Conservation (phyloP, 1,140 invertebrate genomes). For the Drosophila obscura region DNA sequence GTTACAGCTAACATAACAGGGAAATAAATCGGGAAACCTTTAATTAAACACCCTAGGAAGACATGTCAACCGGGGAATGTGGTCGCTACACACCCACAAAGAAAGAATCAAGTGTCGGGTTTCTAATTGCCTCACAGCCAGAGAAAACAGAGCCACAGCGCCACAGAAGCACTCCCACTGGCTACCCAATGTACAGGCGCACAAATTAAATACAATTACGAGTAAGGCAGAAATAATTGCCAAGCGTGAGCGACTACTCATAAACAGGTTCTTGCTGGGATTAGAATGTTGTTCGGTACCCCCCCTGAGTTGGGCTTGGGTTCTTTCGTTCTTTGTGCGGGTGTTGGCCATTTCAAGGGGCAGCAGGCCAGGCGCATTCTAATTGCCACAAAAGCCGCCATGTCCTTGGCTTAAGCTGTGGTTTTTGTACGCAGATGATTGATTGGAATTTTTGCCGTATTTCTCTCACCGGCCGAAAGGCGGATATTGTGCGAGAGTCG, state of each 20-base stretch:
- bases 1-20: constrained; percentile 9
- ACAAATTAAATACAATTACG: constrained; percentile 55
- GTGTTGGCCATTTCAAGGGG: constrained; percentile 27
- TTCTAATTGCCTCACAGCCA: constrained; percentile 29
- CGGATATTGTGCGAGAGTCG: constrained; percentile 40
- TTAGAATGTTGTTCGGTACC: constrained; percentile 46
- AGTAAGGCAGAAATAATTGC: constrained; percentile 59
- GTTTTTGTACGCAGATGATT: constrained; percentile 39
- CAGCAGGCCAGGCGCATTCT: constrained; percentile 29
- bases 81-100: constrained; percentile 42
- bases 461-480: constrained; percentile 28
- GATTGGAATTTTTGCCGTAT: constrained; percentile 50
- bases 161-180: constrained; percentile 10
- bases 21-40: constrained; percentile 31
- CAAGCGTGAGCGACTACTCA: constrained; percentile 22
- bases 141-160: constrained; percentile 3
- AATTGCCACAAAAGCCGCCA: constrained; percentile 12
- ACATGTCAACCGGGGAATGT: constrained; percentile 30
- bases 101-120: constrained; percentile 34
- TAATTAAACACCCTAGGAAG: constrained; percentile 32
- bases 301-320: background rate
- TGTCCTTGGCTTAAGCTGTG: constrained; percentile 36
- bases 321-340: constrained; percentile 34
- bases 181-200: background rate
- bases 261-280: constrained; percentile 51